Percentiles rank a stretch among this genome's conserved stretches.
Evolutionary conservation across 2,113 vertebrate species (phyloP).

Genomic region (Porphyrio hochstetteri): DNA sequence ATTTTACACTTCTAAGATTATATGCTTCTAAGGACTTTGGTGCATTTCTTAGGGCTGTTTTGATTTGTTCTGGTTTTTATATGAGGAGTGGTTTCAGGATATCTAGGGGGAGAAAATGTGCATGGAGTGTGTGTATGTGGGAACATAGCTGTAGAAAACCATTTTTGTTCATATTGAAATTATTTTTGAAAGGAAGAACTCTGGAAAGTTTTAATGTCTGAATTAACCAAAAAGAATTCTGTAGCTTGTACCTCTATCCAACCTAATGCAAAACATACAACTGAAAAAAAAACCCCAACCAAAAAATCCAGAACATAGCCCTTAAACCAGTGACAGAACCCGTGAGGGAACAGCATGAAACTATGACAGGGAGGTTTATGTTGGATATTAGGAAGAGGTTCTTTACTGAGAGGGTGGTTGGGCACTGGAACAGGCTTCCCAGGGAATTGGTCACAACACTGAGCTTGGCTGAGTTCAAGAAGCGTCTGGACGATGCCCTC

Average conservation of each 20-base stretch:
- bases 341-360: no score
- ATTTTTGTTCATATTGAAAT: constrained; percentile 13
- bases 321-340: background rate
- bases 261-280: background rate
- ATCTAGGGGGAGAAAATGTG: background rate
- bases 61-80: background rate
- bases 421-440: no score
- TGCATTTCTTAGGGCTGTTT: background rate
- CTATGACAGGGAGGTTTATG: no score
- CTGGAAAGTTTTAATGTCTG: background rate
- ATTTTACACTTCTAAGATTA: background rate
- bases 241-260: background rate
- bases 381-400: no score
- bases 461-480: no score
- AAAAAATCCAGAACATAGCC: background rate
- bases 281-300: no score
- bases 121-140: background rate
- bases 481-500: no score
- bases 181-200: constrained; percentile 31
- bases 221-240: background rate
- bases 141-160: background rate
- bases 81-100: background rate
- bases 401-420: no score
- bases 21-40: background rate
- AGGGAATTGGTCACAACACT: no score